phyloP scores from a whole-genome alignment of 2,797 vertebrate genomes.

The Cyprinella venusta region DNA sequence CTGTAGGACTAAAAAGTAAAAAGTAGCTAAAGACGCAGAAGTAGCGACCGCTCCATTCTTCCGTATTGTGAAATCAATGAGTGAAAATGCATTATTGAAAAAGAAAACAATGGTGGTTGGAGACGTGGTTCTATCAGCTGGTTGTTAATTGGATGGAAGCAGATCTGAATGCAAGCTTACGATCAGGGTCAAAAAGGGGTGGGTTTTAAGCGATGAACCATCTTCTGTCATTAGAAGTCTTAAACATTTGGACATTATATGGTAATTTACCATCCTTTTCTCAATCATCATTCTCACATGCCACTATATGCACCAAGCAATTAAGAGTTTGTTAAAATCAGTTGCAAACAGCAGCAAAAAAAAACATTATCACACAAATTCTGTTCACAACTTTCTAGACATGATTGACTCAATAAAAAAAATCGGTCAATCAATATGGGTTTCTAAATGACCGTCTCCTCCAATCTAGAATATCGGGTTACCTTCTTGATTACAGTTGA shows the following conservation, averaged over 20 bases:
- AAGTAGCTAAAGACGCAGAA: not conserved
- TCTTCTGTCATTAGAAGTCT: not conserved
- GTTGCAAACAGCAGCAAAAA: not conserved
- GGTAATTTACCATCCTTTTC: not conserved
- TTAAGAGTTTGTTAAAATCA: not conserved
- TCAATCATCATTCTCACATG: not conserved
- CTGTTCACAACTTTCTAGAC: not conserved
- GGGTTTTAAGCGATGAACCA: not conserved
- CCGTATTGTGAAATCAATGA: not conserved
- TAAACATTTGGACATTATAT: not conserved
- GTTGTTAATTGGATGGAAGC: not conserved
- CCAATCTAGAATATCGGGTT: not conserved
- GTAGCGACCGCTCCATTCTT: not conserved
- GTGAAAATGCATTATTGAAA: not conserved
- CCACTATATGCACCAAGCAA: not conserved
- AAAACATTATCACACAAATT: not conserved
- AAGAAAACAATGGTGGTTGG: not conserved
- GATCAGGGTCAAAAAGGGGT: not conserved
- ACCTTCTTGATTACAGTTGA: not conserved
- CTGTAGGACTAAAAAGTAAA: no score
- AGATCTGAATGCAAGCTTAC: not conserved
- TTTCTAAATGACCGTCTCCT: not conserved
- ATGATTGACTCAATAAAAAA: not conserved
- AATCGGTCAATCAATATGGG: not conserved
- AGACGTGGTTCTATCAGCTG: not conserved